phyloP scores from a whole-genome alignment of 2,113 vertebrate species.

The Acrocephalus kingi region DNA sequence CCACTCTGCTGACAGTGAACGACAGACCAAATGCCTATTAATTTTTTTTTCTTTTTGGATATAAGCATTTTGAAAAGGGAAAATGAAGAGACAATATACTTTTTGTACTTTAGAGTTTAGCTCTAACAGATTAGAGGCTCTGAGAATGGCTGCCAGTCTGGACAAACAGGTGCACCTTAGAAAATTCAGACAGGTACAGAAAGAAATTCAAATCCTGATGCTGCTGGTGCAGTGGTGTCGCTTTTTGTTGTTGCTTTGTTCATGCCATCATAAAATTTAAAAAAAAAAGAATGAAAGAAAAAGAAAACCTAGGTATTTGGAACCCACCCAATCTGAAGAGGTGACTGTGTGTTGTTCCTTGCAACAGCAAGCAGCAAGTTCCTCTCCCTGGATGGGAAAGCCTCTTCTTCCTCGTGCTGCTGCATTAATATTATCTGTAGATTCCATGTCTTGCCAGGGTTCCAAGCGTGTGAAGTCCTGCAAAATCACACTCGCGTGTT shows the following conservation, averaged over 20 bases:
- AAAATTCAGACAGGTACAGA: constrained; percentile 46
- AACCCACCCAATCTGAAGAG: constrained; percentile 51
- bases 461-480: constrained; percentile 57
- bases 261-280: constrained; percentile 48
- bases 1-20: not conserved
- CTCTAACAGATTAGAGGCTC: not conserved
- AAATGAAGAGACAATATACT: not conserved
- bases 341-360: constrained; percentile 29
- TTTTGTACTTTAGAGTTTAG: not conserved
- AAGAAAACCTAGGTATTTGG: constrained; percentile 37
- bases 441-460: constrained; percentile 32
- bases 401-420: constrained; percentile 1
- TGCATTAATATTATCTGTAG: not conserved
- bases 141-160: constrained; percentile 68
- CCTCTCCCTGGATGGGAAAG: constrained; percentile 23
- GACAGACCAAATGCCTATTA: not conserved
- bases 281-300: not conserved
- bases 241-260: constrained; percentile 54
- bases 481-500: constrained; percentile 52
- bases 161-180: constrained; percentile 9
- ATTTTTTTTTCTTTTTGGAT: not conserved
- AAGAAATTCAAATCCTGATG: constrained; percentile 37
- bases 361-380: constrained; percentile 38
- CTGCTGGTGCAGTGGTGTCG: constrained; percentile 42
- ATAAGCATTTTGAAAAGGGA: not conserved